A percentile compares a stretch with the other conserved stretches of the same genome.
These are phyloP conservation scores for Acanthurus tractus DNA, from an alignment of 2,797 vertebrate genomes.

Conservation along the genomic window DNA sequence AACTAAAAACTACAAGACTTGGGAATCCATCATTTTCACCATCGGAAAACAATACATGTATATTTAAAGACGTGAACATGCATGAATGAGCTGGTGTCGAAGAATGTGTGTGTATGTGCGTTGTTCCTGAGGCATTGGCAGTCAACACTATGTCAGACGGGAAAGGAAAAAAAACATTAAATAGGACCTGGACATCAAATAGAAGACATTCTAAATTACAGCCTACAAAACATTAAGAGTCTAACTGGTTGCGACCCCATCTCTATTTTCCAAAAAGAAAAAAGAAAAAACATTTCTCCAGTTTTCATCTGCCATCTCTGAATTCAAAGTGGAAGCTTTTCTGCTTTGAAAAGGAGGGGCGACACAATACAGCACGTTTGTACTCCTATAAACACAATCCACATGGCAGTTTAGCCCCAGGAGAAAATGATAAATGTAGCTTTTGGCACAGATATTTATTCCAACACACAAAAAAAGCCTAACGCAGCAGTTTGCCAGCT, in stretches of 20 bases:
- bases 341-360: slow-evolving; percentile 39
- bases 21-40: slow-evolving; percentile 2
- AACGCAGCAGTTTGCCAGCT: slow-evolving; percentile 69
- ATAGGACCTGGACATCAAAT: slow-evolving; percentile 34
- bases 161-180: slow-evolving; percentile 22
- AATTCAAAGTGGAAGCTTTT: slow-evolving; percentile 44
- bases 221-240: slow-evolving; percentile 1
- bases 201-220: slow-evolving; percentile 26
- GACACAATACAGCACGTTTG: slow-evolving; percentile 33
- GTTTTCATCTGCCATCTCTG: slow-evolving; percentile 37
- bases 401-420: slow-evolving; percentile 74
- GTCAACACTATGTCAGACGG: slow-evolving; percentile 19
- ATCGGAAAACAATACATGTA: background rate
- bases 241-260: slow-evolving; percentile 2
- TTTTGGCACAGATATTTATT: slow-evolving; percentile 67
- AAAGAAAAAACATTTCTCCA: background rate
- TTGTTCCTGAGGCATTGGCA: slow-evolving; percentile 21
- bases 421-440: slow-evolving; percentile 72
- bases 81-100: slow-evolving; percentile 1
- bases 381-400: slow-evolving; percentile 64
- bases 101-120: slow-evolving; percentile 2
- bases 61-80: slow-evolving; percentile 30
- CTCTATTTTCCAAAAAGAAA: background rate
- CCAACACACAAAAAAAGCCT: slow-evolving; percentile 51
- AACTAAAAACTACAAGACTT: background rate